These are phyloP conservation scores for Labrus mixtus DNA, from an alignment of 2,113 vertebrate species.

Conservation along the genomic window DNA sequence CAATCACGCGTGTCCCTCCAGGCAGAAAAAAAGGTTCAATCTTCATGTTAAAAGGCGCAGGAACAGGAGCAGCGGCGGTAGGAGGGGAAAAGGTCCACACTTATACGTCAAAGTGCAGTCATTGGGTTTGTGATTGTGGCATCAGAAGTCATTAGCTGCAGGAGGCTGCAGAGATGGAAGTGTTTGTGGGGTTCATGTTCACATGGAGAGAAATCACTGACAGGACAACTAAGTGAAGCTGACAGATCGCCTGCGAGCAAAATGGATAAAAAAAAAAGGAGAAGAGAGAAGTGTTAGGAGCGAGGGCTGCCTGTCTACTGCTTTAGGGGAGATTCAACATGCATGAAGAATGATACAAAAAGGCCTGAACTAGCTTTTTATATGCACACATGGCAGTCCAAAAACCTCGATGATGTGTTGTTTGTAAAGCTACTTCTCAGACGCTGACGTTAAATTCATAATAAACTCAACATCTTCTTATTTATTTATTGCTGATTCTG, in stretches of 20 bases:
- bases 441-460: too few relatives aligned
- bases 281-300: background rate
- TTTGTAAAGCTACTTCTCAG: too few relatives aligned
- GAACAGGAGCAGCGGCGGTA: conserved; percentile 17
- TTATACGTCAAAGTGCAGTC: background rate
- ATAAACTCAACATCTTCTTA: background rate
- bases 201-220: conserved; percentile 24
- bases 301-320: background rate
- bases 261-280: conserved; percentile 17
- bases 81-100: background rate
- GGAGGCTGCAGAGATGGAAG: conserved; percentile 8
- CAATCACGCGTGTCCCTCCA: conserved; percentile 19
- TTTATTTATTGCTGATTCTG: background rate
- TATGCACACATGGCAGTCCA: background rate
- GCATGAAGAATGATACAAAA: conserved; percentile 2
- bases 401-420: too few relatives aligned
- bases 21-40: conserved; percentile 32
- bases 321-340: conserved; percentile 3
- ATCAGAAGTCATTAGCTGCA: conserved; percentile 29
- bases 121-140: conserved; percentile 23
- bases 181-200: conserved; percentile 27
- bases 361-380: conserved; percentile 6
- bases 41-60: conserved; percentile 17
- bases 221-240: conserved; percentile 27
- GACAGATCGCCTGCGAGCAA: conserved; percentile 32